These are phyloP conservation scores for Cyclopterus lumpus DNA, from an alignment of 2,797 vertebrate species.

Conservation along the genomic window DNA sequence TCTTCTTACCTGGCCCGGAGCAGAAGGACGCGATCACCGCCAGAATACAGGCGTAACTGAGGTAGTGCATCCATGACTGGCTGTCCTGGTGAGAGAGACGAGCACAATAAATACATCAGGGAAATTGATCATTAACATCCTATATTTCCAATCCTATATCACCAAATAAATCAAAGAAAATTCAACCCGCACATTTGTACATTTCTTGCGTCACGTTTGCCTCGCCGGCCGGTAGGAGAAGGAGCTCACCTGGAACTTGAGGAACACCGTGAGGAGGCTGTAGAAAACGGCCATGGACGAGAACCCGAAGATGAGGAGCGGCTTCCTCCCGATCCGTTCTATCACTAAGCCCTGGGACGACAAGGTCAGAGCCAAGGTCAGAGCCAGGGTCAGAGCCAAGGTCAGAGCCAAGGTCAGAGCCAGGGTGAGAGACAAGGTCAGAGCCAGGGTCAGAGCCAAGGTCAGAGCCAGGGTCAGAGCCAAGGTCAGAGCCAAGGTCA, in stretches of 20 bases:
- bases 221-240: too few relatives aligned
- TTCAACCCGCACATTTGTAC: neutral
- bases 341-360: slow-evolving; percentile 89
- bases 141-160: neutral
- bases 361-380: neutral
- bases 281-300: slow-evolving; percentile 91
- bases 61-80: slow-evolving; percentile 90
- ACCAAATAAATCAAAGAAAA: neutral
- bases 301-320: slow-evolving; percentile 93
- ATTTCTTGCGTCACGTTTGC: too few relatives aligned
- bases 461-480: too few relatives aligned
- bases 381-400: too few relatives aligned
- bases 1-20: slow-evolving; percentile 95
- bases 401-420: too few relatives aligned
- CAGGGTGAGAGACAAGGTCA: too few relatives aligned
- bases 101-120: neutral
- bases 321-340: slow-evolving; percentile 88
- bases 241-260: slow-evolving; percentile 89
- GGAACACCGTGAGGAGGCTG: slow-evolving; percentile 87
- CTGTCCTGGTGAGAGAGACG: slow-evolving; percentile 74
- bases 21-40: slow-evolving; percentile 95
- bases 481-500: too few relatives aligned
- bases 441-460: too few relatives aligned
- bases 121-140: neutral
- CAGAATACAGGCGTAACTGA: slow-evolving; percentile 92